Conservation (phyloP, 2,888 invertebrate genomes). For the Oscheius myriophilus region DNA sequence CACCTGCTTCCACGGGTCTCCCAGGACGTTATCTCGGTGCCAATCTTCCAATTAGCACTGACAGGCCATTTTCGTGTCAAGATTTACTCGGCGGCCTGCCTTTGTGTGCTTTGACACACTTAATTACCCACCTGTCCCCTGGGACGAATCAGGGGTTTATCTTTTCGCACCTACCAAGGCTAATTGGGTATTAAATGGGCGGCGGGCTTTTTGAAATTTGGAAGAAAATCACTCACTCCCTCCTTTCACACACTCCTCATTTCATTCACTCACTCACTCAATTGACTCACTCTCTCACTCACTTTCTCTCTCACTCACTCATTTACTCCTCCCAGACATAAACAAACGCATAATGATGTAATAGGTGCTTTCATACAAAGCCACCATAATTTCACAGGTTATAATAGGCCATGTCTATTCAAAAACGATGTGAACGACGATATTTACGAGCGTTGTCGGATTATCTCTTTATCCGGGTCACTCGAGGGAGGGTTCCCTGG, state of each 20-base stretch:
- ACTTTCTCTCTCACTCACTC: background rate
- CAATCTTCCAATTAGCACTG: slow-evolving; percentile 25
- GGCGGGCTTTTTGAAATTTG: no score
- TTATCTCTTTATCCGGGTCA: no score
- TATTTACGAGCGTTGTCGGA: no score
- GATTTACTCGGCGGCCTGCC: slow-evolving; percentile 17
- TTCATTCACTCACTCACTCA: background rate
- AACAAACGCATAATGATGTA: no score
- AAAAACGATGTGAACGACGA: no score
- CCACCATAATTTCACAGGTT: no score
- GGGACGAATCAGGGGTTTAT: background rate
- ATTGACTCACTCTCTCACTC: background rate
- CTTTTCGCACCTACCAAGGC: no score
- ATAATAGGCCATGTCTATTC: no score
- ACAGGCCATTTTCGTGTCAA: slow-evolving; percentile 29
- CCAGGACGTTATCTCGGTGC: slow-evolving; percentile 8
- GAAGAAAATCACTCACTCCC: background rate
- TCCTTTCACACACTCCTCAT: background rate
- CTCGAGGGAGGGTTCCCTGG: no score
- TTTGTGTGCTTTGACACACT: slow-evolving; percentile 17
- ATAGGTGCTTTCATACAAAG: no score
- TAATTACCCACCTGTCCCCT: slow-evolving; percentile 25
- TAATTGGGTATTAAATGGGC: no score
- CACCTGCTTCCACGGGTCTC: slow-evolving; percentile 21
- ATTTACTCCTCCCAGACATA: no score